Evolutionary conservation across 2,888 invertebrate genomes (phyloP).

Genomic region (Eristalis pertinax): DNA sequence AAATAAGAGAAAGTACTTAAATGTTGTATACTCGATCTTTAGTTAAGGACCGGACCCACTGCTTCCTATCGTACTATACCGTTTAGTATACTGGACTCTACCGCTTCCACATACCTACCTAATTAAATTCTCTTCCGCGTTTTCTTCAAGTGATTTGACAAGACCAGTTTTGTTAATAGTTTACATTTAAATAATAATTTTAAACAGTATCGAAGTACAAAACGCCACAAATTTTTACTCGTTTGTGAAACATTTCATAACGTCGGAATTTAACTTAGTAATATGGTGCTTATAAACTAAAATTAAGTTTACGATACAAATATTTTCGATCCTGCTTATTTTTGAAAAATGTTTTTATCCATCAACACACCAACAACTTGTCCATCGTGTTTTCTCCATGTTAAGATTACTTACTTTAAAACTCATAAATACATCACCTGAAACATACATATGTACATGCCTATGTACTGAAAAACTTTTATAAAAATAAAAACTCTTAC

Average conservation of each 20-base stretch:
- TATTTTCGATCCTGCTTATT: too few relatives aligned
- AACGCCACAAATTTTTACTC: not conserved
- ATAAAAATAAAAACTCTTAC: too few relatives aligned
- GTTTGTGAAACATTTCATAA: too few relatives aligned
- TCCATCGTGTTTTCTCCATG: constrained; percentile 1
- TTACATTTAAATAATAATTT: not conserved
- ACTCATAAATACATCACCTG: not conserved
- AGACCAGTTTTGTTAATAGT: not conserved
- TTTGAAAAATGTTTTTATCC: too few relatives aligned
- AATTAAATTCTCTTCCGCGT: not conserved
- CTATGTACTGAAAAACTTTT: not conserved
- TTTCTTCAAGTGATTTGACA: not conserved
- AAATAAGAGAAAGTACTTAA: constrained; percentile 17
- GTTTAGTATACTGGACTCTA: not conserved
- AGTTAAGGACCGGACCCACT: constrained; percentile 3
- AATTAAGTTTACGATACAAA: too few relatives aligned
- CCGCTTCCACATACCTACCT: not conserved
- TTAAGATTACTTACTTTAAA: constrained; percentile 2
- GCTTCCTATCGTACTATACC: not conserved
- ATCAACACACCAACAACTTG: too few relatives aligned
- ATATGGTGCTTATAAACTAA: too few relatives aligned
- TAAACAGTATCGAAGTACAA: not conserved
- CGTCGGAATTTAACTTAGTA: too few relatives aligned
- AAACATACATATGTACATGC: not conserved
- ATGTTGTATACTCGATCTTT: constrained; percentile 13